Evolutionary conservation across 2,113 vertebrate species (phyloP).

Genomic region (Mastomys coucha): DNA sequence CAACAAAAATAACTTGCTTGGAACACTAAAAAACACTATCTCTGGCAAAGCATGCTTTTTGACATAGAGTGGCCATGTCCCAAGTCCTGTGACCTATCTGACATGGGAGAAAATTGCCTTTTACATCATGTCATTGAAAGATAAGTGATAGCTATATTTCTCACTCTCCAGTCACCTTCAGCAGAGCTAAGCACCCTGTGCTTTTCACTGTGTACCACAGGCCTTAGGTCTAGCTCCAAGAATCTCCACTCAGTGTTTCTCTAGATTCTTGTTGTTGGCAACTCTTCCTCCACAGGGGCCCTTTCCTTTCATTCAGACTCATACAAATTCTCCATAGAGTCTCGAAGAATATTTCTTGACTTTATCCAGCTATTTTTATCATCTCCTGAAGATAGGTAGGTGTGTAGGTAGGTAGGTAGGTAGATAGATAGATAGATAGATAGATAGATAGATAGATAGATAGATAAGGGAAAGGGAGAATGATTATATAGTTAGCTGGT

Average conservation of each 20-base stretch:
- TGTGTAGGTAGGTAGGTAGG: not conserved
- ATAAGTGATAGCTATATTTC: not conserved
- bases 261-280: not conserved
- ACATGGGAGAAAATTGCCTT: not conserved
- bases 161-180: not conserved
- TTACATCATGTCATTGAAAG: not conserved
- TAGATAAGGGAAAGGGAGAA: not conserved
- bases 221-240: not conserved
- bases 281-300: not conserved
- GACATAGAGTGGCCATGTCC: not conserved
- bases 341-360: conserved; percentile 35
- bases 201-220: not conserved
- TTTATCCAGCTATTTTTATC: not conserved
- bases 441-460: not conserved
- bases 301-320: conserved; percentile 27
- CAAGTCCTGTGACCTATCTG: not conserved
- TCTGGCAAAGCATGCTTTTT: not conserved
- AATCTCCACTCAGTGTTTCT: not conserved
- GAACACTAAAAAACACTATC: not conserved
- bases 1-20: not conserved
- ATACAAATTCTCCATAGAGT: not conserved
- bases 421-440: not conserved
- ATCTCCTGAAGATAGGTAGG: not conserved
- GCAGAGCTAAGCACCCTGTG: not conserved
- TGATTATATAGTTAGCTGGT: not conserved